Conservation (phyloP, 2,888 invertebrate genomes). For the Trisateles emortualis region DNA sequence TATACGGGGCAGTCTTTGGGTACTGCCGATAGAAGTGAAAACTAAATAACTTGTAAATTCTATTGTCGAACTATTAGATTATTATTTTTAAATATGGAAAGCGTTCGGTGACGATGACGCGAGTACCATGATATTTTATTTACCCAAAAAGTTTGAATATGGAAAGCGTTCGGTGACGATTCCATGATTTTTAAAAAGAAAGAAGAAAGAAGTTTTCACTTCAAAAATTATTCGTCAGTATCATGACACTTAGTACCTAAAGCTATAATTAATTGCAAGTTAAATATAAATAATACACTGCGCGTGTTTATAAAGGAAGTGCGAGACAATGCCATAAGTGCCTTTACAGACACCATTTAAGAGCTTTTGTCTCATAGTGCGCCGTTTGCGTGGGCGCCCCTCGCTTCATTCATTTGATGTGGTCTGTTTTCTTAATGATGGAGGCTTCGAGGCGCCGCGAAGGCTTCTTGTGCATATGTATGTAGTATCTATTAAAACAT, state of each 20-base stretch:
- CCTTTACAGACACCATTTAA: slow-evolving; percentile 60
- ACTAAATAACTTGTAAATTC: too few species aligned
- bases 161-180: too few species aligned
- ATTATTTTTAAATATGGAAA: too few species aligned
- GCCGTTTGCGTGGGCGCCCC: slow-evolving; percentile 74
- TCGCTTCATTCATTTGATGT: slow-evolving; percentile 75
- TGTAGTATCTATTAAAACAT: slow-evolving; percentile 46
- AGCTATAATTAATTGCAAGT: slow-evolving; percentile 40
- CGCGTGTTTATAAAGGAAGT: slow-evolving; percentile 39
- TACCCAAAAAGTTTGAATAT: too few species aligned
- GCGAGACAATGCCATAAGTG: slow-evolving; percentile 56
- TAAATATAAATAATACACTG: slow-evolving; percentile 45
- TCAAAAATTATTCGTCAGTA: slow-evolving; percentile 4
- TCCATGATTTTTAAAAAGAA: too few species aligned
- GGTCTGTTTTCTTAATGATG: slow-evolving; percentile 74
- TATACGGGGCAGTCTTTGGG: too few species aligned
- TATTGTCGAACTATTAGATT: too few species aligned
- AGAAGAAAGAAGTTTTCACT: too few species aligned
- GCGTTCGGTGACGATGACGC: too few species aligned
- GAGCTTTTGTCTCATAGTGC: slow-evolving; percentile 75
- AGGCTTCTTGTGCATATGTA: slow-evolving; percentile 55
- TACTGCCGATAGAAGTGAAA: too few species aligned
- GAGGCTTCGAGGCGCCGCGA: slow-evolving; percentile 65
- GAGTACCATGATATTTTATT: too few species aligned
- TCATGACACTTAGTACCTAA: not conserved